phyloP scores from a whole-genome alignment of 2,888 invertebrate genomes.

The Dynastes tityus region DNA sequence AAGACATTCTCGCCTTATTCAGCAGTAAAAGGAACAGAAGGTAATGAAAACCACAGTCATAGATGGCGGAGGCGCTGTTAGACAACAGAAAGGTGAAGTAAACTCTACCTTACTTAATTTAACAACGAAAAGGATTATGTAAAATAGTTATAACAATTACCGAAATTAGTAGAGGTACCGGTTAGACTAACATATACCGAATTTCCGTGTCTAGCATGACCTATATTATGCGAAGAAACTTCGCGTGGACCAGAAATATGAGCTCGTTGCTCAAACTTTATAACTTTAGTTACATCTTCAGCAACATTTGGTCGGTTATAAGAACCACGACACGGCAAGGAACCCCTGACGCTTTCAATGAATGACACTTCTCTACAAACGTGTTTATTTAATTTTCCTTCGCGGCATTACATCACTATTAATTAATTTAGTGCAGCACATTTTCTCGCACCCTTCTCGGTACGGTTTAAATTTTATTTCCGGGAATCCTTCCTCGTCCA shows the following conservation, averaged over 20 bases:
- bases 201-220: neutral
- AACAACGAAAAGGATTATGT: too few relatives aligned
- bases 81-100: too few relatives aligned
- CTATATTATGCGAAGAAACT: neutral
- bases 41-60: too few relatives aligned
- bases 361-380: neutral
- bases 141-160: too few relatives aligned
- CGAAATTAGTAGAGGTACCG: too few relatives aligned
- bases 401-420: neutral
- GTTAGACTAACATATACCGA: too few relatives aligned
- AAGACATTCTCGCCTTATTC: too few relatives aligned
- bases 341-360: neutral
- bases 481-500: too few relatives aligned
- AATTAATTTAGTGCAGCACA: neutral
- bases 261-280: neutral
- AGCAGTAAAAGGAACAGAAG: too few relatives aligned
- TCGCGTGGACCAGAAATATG: neutral
- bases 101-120: too few relatives aligned
- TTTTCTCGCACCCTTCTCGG: neutral
- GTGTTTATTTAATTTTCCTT: constrained; percentile 3
- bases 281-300: neutral
- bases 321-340: neutral
- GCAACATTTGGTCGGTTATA: neutral
- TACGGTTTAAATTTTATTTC: too few relatives aligned
- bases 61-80: too few relatives aligned